phyloP scores from a whole-genome alignment of 2,888 invertebrate genomes.

The Phaonia tiefii region DNA sequence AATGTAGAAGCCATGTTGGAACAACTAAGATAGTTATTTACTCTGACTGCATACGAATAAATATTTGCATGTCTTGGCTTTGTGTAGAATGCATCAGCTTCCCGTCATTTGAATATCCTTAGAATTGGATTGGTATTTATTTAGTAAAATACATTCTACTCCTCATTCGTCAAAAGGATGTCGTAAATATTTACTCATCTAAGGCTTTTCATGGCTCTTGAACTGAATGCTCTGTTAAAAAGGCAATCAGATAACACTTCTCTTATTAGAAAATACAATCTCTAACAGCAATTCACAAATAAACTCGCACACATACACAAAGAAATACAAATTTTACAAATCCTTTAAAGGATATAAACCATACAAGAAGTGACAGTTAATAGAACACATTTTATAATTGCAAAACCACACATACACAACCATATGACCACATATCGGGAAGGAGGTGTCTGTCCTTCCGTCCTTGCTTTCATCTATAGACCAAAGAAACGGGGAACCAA shows the following conservation, averaged over 20 bases:
- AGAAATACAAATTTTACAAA: background rate
- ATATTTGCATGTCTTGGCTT: conserved; percentile 27
- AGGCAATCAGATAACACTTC: conserved; percentile 67
- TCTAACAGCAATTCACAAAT: conserved; percentile 56
- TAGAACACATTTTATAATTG: conserved; percentile 67
- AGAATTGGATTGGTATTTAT: conserved; percentile 54
- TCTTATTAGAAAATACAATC: conserved; percentile 57
- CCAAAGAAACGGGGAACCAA: conserved; percentile 15
- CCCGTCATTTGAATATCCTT: conserved; percentile 21
- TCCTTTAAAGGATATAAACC: conserved; percentile 47
- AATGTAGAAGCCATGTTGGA: background rate
- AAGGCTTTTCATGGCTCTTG: conserved; percentile 59
- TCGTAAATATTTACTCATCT: conserved; percentile 64
- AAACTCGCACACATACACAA: conserved; percentile 21
- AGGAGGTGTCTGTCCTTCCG: too few relatives aligned
- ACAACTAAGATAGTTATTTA: conserved; percentile 4
- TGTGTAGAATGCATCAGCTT: background rate
- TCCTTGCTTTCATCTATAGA: background rate
- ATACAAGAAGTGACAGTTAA: conserved; percentile 63
- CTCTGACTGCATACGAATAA: conserved; percentile 1
- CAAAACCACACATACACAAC: conserved; percentile 41
- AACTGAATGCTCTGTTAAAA: conserved; percentile 61
- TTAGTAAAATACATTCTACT: conserved; percentile 65
- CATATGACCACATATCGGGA: too few relatives aligned
- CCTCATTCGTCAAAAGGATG: conserved; percentile 65